phyloP scores from a whole-genome alignment of 2,888 invertebrate species.

The Operophtera brumata region DNA sequence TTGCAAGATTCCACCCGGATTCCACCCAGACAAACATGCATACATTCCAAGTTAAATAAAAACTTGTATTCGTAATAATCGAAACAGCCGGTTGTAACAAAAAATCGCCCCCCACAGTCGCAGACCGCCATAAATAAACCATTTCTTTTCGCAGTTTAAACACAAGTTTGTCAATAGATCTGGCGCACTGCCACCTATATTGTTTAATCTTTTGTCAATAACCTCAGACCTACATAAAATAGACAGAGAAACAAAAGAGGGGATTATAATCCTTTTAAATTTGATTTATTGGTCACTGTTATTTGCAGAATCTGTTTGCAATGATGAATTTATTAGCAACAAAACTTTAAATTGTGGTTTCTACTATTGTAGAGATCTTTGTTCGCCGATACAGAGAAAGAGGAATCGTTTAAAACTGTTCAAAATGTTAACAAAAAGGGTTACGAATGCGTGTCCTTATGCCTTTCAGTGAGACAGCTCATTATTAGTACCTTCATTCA shows the following conservation, averaged over 20 bases:
- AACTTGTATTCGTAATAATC: too few species aligned
- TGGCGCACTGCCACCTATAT: constrained; percentile 33
- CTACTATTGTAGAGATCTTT: background rate
- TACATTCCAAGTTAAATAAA: too few species aligned
- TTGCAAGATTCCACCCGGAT: too few species aligned
- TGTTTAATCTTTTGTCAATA: constrained; percentile 38
- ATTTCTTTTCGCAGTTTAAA: constrained; percentile 48
- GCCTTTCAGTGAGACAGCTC: too few species aligned
- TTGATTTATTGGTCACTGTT: constrained; percentile 61
- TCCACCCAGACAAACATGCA: too few species aligned
- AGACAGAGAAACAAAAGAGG: constrained; percentile 49
- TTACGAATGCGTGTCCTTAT: too few species aligned
- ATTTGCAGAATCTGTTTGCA: constrained; percentile 30
- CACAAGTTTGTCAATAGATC: constrained; percentile 55
- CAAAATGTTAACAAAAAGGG: background rate
- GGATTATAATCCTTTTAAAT: constrained; percentile 59
- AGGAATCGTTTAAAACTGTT: background rate
- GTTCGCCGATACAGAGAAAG: background rate
- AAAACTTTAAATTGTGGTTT: constrained; percentile 13
- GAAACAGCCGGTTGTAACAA: constrained; percentile 25
- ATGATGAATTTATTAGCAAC: constrained; percentile 21
- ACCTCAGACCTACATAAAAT: constrained; percentile 44
- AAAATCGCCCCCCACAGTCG: constrained; percentile 32
- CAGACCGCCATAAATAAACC: constrained; percentile 51
- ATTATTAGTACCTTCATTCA: too few species aligned